phyloP scores from a whole-genome alignment of 2,113 vertebrate species.

The Semicossyphus pulcher region DNA sequence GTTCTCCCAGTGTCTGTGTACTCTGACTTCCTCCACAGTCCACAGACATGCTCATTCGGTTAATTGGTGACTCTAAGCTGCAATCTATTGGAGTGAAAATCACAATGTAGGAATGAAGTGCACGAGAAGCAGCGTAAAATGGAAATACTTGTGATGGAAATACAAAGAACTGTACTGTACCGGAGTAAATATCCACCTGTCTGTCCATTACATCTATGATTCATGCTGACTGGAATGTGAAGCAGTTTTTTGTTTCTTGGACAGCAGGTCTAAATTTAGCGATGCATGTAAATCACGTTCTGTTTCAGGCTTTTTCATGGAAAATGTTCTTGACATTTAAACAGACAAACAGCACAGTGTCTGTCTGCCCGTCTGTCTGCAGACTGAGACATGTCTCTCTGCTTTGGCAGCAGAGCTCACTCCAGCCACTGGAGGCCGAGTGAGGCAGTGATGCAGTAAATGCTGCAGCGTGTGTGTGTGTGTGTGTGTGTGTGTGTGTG shows the following conservation, averaged over 20 bases:
- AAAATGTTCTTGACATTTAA: constrained; percentile 10
- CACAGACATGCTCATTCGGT: no score
- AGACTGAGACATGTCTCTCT: constrained; percentile 55
- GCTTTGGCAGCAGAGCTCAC: constrained; percentile 55
- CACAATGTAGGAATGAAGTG: neutral
- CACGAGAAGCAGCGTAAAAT: neutral
- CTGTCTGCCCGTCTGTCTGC: constrained; percentile 24
- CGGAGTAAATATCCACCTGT: neutral
- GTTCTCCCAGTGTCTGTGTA: no score
- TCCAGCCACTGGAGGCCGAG: constrained; percentile 72
- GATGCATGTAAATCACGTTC: neutral
- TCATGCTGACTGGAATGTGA: neutral
- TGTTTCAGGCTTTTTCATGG: neutral
- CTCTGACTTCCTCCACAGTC: no score
- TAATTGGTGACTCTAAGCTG: no score
- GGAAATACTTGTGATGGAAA: neutral
- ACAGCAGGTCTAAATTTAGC: neutral
- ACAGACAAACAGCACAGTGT: constrained; percentile 12
- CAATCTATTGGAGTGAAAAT: no score
- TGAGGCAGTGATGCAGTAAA: constrained; percentile 76
- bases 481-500: constrained; percentile 47
- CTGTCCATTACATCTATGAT: neutral
- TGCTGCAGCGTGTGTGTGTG: constrained; percentile 44
- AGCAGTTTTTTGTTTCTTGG: neutral
- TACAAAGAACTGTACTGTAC: neutral